Evolutionary conservation across 2,113 vertebrate species (phyloP).

Genomic region (Plecotus auritus): DNA sequence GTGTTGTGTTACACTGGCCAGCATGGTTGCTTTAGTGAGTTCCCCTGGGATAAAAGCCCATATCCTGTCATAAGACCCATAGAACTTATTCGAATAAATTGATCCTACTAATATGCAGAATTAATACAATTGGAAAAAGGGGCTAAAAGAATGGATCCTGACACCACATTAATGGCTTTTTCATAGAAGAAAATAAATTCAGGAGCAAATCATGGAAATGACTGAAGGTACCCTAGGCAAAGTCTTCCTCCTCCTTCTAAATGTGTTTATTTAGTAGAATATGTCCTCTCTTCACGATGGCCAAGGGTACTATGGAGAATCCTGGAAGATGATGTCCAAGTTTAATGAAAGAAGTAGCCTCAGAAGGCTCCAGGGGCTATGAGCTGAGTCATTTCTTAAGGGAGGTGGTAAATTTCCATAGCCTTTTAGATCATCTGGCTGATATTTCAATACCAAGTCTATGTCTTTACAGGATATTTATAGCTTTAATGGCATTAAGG

Average conservation of each 20-base stretch:
- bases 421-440: background rate
- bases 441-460: constrained; percentile 49
- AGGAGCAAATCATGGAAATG: constrained; percentile 30
- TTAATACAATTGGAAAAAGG: constrained; percentile 36
- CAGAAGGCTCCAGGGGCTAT: background rate
- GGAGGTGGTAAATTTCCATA: constrained; percentile 38
- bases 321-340: background rate
- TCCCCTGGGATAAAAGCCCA: background rate
- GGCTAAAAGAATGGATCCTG: constrained; percentile 25
- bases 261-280: background rate
- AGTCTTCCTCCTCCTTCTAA: background rate
- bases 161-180: constrained; percentile 35
- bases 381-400: background rate
- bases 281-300: background rate
- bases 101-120: constrained; percentile 15
- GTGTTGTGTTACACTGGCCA: no score
- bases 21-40: background rate
- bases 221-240: background rate
- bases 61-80: background rate
- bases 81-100: constrained; percentile 2
- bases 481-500: constrained; percentile 54
- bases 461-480: constrained; percentile 50
- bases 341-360: background rate
- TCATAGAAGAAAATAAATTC: constrained; percentile 34
- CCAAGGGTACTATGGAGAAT: background rate